A percentile compares a stretch with the other conserved stretches of the same genome.
These are phyloP conservation scores for Paracentrotus lividus DNA, from an alignment of 53 echinoderm and acorn worm species.

Conservation along the genomic window DNA sequence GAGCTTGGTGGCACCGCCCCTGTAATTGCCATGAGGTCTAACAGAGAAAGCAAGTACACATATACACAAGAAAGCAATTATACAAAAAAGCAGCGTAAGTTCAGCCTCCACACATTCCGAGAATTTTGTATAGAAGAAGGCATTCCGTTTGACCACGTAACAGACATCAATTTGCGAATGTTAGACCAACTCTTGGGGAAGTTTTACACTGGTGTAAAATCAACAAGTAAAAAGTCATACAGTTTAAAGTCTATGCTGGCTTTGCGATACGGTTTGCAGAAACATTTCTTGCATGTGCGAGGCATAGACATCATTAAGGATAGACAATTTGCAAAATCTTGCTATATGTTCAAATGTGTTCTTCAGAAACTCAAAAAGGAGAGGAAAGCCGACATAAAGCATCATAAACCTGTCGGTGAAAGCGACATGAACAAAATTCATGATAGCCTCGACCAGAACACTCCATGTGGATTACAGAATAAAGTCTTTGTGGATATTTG, in stretches of 20 bases:
- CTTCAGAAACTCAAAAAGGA: slow-evolving; percentile 32
- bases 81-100: slow-evolving; percentile 17
- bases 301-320: slow-evolving; percentile 43
- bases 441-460: slow-evolving; percentile 20
- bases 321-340: slow-evolving; percentile 40
- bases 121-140: slow-evolving; percentile 6
- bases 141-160: not conserved
- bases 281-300: slow-evolving; percentile 6
- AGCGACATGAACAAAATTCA: slow-evolving; percentile 65
- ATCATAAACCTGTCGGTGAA: slow-evolving; percentile 52
- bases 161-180: not conserved
- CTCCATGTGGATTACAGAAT: slow-evolving; percentile 48
- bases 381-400: slow-evolving; percentile 49
- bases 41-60: no score
- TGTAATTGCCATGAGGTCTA: no score
- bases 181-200: slow-evolving; percentile 14
- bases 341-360: slow-evolving; percentile 50
- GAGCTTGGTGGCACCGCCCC: no score
- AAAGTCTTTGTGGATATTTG: slow-evolving; percentile 67
- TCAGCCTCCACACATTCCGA: not conserved
- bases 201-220: slow-evolving; percentile 16
- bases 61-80: not conserved
- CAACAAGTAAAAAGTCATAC: slow-evolving; percentile 6
- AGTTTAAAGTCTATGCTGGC: slow-evolving; percentile 62
- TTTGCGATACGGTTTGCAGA: slow-evolving; percentile 57